These are phyloP conservation scores for Erythrolamprus reginae DNA, from an alignment of 2,113 vertebrate genomes.

Conservation along the genomic window DNA sequence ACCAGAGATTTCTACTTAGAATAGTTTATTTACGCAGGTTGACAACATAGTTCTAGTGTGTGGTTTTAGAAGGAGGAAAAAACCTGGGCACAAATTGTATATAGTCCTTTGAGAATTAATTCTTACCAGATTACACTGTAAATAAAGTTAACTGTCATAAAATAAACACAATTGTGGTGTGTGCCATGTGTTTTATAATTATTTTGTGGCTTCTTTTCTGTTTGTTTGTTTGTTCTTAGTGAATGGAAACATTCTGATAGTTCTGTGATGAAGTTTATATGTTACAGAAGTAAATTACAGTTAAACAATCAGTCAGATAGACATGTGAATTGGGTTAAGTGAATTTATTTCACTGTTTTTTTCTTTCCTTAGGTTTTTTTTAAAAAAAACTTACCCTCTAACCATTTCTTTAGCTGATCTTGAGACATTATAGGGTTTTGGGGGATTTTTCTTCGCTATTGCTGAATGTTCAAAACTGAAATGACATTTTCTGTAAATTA, in stretches of 20 bases:
- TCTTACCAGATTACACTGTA: slow-evolving; percentile 63
- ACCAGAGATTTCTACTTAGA: slow-evolving; percentile 30
- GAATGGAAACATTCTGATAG: slow-evolving; percentile 49
- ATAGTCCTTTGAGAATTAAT: slow-evolving; percentile 56
- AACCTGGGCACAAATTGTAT: slow-evolving; percentile 42
- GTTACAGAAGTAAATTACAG: slow-evolving; percentile 36
- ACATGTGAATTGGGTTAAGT: slow-evolving; percentile 20
- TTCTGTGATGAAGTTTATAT: slow-evolving; percentile 49
- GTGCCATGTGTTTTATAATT: slow-evolving; percentile 61
- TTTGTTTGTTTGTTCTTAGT: slow-evolving; percentile 59
- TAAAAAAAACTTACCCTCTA: not conserved
- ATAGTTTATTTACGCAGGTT: slow-evolving; percentile 34
- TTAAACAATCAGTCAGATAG: slow-evolving; percentile 39
- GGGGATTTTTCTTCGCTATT: not conserved
- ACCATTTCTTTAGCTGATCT: not conserved
- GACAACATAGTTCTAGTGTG: slow-evolving; percentile 37
- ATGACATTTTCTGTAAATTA: not conserved
- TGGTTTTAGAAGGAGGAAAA: slow-evolving; percentile 23
- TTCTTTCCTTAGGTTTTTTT: not conserved
- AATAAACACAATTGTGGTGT: slow-evolving; percentile 59
- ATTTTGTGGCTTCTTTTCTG: slow-evolving; percentile 52
- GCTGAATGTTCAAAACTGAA: not conserved
- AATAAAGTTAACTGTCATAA: slow-evolving; percentile 66
- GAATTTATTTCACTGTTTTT: slow-evolving; percentile 19
- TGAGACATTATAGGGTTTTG: not conserved